These are phyloP conservation scores for Coluber constrictor DNA, from an alignment of 2,797 vertebrate genomes.

Conservation along the genomic window DNA sequence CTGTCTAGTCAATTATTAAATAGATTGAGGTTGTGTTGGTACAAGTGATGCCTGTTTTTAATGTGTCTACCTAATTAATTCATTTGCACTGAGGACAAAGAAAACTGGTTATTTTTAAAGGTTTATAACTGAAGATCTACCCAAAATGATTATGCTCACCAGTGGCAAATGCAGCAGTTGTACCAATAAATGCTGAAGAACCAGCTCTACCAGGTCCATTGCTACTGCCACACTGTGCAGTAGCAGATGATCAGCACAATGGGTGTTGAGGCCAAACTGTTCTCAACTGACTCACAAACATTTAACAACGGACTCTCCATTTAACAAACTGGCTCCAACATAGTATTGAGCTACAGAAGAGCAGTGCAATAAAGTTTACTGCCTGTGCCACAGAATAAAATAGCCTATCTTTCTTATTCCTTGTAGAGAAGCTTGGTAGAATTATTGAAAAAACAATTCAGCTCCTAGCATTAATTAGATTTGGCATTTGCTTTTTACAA, in stretches of 20 bases:
- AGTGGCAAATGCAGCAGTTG: neutral
- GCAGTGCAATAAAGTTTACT: neutral
- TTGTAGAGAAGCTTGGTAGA: neutral
- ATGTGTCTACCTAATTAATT: neutral
- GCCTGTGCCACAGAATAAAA: neutral
- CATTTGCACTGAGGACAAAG: constrained; percentile 2
- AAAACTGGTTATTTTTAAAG: neutral
- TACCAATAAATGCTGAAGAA: neutral
- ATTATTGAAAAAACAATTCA: neutral
- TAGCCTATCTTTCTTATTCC: neutral
- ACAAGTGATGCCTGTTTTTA: neutral
- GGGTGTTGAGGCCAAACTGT: neutral
- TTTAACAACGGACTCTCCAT: neutral
- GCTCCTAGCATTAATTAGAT: neutral
- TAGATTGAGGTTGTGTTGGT: neutral
- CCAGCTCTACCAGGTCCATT: neutral
- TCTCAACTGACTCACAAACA: neutral
- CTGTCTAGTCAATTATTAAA: constrained; percentile 17
- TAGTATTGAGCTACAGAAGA: neutral
- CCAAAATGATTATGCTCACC: neutral
- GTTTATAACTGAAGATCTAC: neutral
- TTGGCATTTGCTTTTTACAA: neutral
- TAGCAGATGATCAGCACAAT: neutral
- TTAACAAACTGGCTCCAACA: neutral
- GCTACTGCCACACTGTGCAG: neutral